Evolutionary conservation across 2,888 invertebrate species (phyloP), one percentile per base, ranked within the genome.

Genomic region (Dexiosoma caninum): DNA sequence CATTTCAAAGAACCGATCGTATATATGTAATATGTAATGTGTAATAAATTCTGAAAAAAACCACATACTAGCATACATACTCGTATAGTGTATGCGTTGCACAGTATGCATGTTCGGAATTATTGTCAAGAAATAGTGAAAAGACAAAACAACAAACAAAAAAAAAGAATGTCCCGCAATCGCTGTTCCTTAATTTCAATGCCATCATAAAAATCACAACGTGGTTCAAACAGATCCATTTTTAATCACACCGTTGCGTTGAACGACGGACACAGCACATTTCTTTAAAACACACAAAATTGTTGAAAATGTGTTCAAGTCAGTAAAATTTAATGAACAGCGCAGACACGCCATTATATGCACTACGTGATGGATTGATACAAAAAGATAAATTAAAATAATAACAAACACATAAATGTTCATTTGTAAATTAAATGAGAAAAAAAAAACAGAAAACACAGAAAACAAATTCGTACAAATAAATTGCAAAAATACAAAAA

Each of bases 301-400:
- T 55, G 14, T 21, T 32, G 5, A 30, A 67, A 67, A 53, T 35
- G 35, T 32, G 27, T 32, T 30, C 2, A 9, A 53, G 21, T 44
- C 67, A 44, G 55, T 19, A 30, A 44, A 16, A 6, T 27, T 5
- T 60, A 62, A 62, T 46, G 62, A 46, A 32, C 60, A 7, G 19
- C n/a, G 12, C 59, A 71, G 51, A 71, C 71, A 51, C 12, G 51
- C 27, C 32, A 57, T 60, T 60, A 71, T 40, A 60, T 42, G 19
- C 27, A 51, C 60, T 86, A 86, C 86, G 86, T 86, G 86, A 86
- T 87, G 86, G 86, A 86, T 86, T 81, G 85, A 79, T 77, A 46
- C 60, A 72, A 55, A 59, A 83, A 82, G 86, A 87, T 87, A 37
- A 60, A 64, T 12, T 23, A 51, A 16, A 51, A 51, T 27, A 51